Conservation (phyloP, 2,888 invertebrate species). For the Listrodromus nycthemerus region DNA sequence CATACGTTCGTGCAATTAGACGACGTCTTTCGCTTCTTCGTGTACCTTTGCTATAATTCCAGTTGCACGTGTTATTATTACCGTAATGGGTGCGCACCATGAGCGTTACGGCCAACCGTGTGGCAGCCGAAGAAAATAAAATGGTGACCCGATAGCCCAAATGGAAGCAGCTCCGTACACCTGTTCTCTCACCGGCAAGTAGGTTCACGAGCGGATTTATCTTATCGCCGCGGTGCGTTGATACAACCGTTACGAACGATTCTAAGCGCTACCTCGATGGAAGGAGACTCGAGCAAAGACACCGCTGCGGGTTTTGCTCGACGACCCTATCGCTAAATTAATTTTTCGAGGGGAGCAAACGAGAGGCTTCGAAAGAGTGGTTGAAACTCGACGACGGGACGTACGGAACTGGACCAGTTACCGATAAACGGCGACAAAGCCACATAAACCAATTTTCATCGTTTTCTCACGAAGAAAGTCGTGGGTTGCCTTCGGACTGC, state of each 20-base stretch:
- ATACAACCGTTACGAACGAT: conserved; percentile 12
- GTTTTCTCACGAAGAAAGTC: no score
- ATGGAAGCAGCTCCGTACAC: conserved; percentile 41
- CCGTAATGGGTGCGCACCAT: background rate
- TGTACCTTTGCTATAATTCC: conserved; percentile 14
- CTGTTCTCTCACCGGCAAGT: conserved; percentile 1
- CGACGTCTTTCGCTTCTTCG: conserved; percentile 17
- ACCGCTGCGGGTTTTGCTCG: conserved; percentile 13
- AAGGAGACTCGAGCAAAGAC: conserved; percentile 44
- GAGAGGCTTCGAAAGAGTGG: conserved; percentile 23
- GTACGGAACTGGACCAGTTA: background rate
- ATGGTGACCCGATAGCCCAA: conserved; percentile 44
- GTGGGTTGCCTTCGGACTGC: no score
- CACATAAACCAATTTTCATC: no score
- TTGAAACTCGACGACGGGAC: conserved; percentile 25
- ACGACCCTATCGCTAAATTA: conserved; percentile 44
- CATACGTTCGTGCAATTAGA: conserved; percentile 50
- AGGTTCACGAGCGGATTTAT: conserved; percentile 18
- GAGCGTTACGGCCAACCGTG: background rate
- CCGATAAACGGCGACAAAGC: background rate
- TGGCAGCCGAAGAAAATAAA: conserved; percentile 46
- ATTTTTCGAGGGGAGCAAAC: conserved; percentile 34
- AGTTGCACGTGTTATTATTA: conserved; percentile 9
- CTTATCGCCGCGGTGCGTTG: conserved; percentile 25
- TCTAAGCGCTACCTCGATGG: conserved; percentile 33